phyloP scores from a whole-genome alignment of 2,888 invertebrate genomes.

The Drosophila pseudotalamancana region DNA sequence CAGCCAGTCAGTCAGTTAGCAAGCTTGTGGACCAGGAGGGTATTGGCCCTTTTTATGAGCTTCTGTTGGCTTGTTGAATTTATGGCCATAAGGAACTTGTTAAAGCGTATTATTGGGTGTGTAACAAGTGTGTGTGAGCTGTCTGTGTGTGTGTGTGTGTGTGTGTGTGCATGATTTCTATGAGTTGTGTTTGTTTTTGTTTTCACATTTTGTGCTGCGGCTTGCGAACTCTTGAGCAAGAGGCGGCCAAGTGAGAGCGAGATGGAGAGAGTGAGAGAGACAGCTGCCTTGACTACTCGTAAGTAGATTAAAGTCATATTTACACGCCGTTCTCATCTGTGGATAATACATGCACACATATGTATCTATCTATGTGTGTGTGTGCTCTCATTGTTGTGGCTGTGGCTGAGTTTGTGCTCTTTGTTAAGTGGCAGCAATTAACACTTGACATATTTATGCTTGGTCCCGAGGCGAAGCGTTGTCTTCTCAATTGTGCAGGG shows the following conservation, averaged over 20 bases:
- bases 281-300: constrained; percentile 60
- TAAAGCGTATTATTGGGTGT: constrained; percentile 79
- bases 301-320: constrained; percentile 78
- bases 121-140: constrained; percentile 63
- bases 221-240: constrained; percentile 47
- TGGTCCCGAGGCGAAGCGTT: constrained; percentile 51
- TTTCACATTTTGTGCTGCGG: constrained; percentile 51
- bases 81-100: constrained; percentile 80
- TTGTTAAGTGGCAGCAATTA: constrained; percentile 78
- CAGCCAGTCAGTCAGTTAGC: constrained; percentile 1
- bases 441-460: constrained; percentile 81
- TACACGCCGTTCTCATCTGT: constrained; percentile 52
- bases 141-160: constrained; percentile 18
- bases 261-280: no score
- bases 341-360: constrained; percentile 2
- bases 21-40: not conserved
- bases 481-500: constrained; percentile 51
- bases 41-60: constrained; percentile 74
- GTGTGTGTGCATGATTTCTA: constrained; percentile 5
- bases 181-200: constrained; percentile 44
- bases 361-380: constrained; percentile 4
- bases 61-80: constrained; percentile 78
- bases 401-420: constrained; percentile 68
- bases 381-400: constrained; percentile 30
- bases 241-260: no score